Evolutionary conservation across 2,797 vertebrate genomes (phyloP), one percentile per base, ranked within the genome.

Genomic region (Hephaestus fuliginosus): DNA sequence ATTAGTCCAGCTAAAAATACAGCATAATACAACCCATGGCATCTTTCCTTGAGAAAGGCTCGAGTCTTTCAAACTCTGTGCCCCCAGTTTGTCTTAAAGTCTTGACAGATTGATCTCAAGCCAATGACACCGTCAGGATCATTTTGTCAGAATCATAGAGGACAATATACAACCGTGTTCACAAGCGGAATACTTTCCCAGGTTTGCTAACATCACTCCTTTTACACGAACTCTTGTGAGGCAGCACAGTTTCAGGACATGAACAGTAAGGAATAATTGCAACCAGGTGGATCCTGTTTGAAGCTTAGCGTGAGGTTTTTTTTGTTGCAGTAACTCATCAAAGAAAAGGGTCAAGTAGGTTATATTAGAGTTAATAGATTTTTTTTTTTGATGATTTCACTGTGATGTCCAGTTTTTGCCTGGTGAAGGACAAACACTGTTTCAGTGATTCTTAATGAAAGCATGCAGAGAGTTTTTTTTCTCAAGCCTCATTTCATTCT

Each of bases 231-330:
- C 33, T 36, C 33, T 36, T 36, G 33, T 36, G 33, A 36, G 33
- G 7, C 30, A 17, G 18, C 53, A 33, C 46, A 52, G 17, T 0
- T 18, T 62, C 36, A 22, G 18, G 62, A 44, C 22, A 52, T 13
- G 41, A 58, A 62, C 15, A n/a, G 18, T 7, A 3, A 65, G 70
- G 36, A 70, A 20, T 66, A 65, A 78, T 61, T 48, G 43, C 56
- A 48, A 20, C 51, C 81, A 88, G 76, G 67, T 78, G 76, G 74
- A 80, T 78, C 73, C 72, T 74, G 81, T 57, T 70, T 62, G 9
- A 61, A 66, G 57, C 41, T 43, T 11, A 36, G 15, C 7, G 7
- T 7, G n/a, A 55, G 25, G 25, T 58, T 22, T 43, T 33, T 46
- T 13, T 5, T 44, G 17, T 61, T 66, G 46, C 8, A 33, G 39